Percentiles rank a stretch among this genome's conserved stretches.
phyloP scores from a whole-genome alignment of 1,140 invertebrate genomes.

The Camponotus pennsylvanicus region DNA sequence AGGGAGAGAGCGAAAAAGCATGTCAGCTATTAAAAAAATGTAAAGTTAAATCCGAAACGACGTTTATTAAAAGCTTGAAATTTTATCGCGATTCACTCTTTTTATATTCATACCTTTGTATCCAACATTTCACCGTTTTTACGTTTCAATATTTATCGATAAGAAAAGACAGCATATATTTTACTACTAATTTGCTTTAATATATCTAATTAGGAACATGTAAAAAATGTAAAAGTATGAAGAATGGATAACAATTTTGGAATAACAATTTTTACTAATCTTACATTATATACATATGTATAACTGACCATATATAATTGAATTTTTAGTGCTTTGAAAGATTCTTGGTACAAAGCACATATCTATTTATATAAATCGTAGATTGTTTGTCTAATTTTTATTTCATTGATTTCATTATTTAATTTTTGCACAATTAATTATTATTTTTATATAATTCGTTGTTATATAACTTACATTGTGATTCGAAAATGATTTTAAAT shows the following conservation, averaged over 20 bases:
- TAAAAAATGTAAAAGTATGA: neutral
- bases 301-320: neutral
- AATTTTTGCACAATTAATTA: neutral
- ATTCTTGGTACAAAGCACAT: too few species aligned
- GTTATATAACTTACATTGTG: too few species aligned
- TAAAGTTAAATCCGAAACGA: slow-evolving; percentile 8
- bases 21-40: neutral
- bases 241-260: neutral
- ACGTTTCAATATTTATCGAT: neutral
- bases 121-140: neutral
- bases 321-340: neutral
- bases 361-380: too few species aligned
- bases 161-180: neutral
- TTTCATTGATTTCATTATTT: neutral
- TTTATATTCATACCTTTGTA: neutral
- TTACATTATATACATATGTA: too few species aligned
- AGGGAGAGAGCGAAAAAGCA: neutral
- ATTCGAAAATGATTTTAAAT: neutral
- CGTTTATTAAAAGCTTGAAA: neutral
- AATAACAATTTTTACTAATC: too few species aligned
- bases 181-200: neutral
- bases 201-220: neutral
- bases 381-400: neutral
- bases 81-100: neutral
- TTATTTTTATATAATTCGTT: too few species aligned